Evolutionary conservation across 2,888 invertebrate species (phyloP).

Genomic region (Lasioglossum figueresi): DNA sequence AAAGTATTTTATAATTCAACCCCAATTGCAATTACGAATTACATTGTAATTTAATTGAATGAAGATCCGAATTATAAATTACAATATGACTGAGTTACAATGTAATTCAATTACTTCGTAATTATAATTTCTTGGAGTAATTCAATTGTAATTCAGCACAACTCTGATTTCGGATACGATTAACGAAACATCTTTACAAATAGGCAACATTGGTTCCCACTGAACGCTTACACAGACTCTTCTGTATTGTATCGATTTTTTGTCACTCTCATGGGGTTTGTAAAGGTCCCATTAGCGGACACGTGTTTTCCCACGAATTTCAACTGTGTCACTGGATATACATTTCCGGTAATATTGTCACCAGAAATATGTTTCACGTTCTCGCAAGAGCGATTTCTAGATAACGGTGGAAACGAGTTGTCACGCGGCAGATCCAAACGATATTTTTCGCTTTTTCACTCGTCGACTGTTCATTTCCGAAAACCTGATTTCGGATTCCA

Average conservation of each 20-base stretch:
- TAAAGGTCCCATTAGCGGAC: not conserved
- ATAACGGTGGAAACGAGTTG: constrained; percentile 5
- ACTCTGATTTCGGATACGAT: too few species aligned
- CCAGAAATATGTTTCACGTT: constrained; percentile 1
- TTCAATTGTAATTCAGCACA: too few species aligned
- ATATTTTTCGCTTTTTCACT: constrained; percentile 11
- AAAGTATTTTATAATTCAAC: too few species aligned
- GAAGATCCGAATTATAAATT: too few species aligned
- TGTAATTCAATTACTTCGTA: too few species aligned
- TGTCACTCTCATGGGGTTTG: not conserved
- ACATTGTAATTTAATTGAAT: too few species aligned
- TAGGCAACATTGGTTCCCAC: not conserved
- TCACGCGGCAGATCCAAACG: not conserved
- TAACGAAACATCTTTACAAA: not conserved
- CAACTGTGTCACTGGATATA: not conserved
- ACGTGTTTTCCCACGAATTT: not conserved
- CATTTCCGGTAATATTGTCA: not conserved
- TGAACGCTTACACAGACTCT: not conserved
- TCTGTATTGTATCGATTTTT: not conserved
- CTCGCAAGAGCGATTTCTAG: not conserved
- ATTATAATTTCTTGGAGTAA: too few species aligned
- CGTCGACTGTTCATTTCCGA: constrained; percentile 17
- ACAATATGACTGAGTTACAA: too few species aligned
- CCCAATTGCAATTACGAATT: too few species aligned
- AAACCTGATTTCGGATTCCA: constrained; percentile 40